These are phyloP conservation scores for Echeneis naucrates DNA, from an alignment of 2,797 vertebrate species.

Conservation along the genomic window DNA sequence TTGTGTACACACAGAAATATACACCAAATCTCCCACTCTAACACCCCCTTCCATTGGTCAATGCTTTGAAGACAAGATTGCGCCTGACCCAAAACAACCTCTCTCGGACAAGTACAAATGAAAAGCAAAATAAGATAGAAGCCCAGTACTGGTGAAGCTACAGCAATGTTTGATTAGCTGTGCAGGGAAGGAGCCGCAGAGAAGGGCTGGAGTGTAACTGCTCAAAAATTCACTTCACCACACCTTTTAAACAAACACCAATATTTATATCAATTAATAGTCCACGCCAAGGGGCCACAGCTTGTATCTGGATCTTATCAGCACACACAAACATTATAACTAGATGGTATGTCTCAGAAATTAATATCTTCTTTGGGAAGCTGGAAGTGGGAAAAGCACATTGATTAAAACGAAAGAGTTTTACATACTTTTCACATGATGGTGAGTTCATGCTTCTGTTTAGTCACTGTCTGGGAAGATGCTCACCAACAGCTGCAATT, in stretches of 20 bases:
- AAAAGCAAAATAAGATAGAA: conserved; percentile 55
- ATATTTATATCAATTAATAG: conserved; percentile 45
- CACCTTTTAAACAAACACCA: conserved; percentile 34
- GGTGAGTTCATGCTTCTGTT: conserved; percentile 1
- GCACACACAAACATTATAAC: background rate
- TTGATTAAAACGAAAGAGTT: background rate
- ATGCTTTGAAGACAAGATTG: conserved; percentile 74
- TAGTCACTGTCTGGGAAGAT: conserved; percentile 23
- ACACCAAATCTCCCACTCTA: conserved; percentile 63
- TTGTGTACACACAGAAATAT: conserved; percentile 66
- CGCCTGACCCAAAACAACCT: conserved; percentile 70
- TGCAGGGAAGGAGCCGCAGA: conserved; percentile 19
- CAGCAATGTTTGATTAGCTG: conserved; percentile 67
- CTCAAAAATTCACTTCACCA: conserved; percentile 27
- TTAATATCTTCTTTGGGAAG: background rate
- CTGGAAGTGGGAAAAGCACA: background rate
- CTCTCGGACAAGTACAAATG: conserved; percentile 59
- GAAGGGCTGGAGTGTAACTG: conserved; percentile 10
- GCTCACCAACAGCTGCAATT: conserved; percentile 37
- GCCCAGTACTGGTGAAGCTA: conserved; percentile 35
- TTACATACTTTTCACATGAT: background rate
- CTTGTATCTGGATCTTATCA: conserved; percentile 36
- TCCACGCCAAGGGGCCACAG: background rate
- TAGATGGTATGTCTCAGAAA: conserved; percentile 5
- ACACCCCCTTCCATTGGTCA: conserved; percentile 63